Base-by-base conservation (phyloP, 2,888 invertebrate species). In the Ophraella communa region DNA sequence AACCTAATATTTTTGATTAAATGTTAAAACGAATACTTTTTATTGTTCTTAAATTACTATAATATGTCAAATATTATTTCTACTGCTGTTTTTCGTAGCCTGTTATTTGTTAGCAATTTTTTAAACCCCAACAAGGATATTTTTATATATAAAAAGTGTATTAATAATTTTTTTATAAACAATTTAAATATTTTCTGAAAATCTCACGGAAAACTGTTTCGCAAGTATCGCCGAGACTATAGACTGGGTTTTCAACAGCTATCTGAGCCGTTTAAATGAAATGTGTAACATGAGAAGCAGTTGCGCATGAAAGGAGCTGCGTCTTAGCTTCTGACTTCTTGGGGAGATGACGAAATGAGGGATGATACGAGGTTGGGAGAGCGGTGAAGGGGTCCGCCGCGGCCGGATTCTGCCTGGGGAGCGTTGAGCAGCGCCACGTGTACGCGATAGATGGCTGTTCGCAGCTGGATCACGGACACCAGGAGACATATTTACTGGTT, bases 401-500 rank as follows among this genome's bases (percentile, higher is more conserved):
- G 24, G 42, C n/a, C 23, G 5, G 27, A 20, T 45, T 45, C 45
- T 45, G 45, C 21, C 45, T 45, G 21, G 23, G 59, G 52, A 52
- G 51, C 51, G 14, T 21, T 24, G 35, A 44, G 20, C 27, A 55
- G 11, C 53, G 56, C 77, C 80, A 80, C 78, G 78, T 80, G 80
- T 78, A 76, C 71, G 63, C 62, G 76, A 76, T 76, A 76, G 76
- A 76, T 76, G 74, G 69, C 59, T 69, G 73, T 62, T 73, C 74
- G 76, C 80, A 81, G 80, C 79, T 81, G 80, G 77, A 74, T 68
- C 77, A 78, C 77, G 79, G 74, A 77, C 79, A 73, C 77, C 74
- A 74, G 79, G 80, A 77, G 80, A 79, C 78, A 79, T 63, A 57
- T 80, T 79, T 78, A 77, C 75, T 70, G 72, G 69, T 71, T 75